Evolutionary conservation across 2,113 vertebrate genomes (phyloP), one percentile per base, ranked within the genome.

Genomic region (Hemicordylus capensis): DNA sequence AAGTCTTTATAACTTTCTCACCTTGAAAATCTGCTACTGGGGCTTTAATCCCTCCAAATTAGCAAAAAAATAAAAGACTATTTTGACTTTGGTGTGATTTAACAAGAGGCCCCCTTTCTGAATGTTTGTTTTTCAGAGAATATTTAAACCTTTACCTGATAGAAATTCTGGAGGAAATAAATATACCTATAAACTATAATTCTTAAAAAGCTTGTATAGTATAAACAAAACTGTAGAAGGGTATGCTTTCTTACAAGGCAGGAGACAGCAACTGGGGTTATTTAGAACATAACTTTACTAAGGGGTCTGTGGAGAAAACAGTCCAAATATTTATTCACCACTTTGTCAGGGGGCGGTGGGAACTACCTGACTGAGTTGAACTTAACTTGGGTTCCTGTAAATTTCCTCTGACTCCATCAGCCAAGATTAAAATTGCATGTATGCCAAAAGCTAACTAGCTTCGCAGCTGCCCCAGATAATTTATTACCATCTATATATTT

Each of bases 41-140:
- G 12, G 0, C 85, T 39, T 92, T 90, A 83, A 84, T 81, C 66
- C 84, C 26, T 11, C 31, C 26, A 46, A 88, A 88, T 88, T 88
- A 88, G 81, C 1, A 24, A 58, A 61, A 76, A 85, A 92, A 90
- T 77, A 54, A 90, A 83, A 92, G 15, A 0, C 6, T 89, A 73
- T 82, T 88, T 78, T 91, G 88, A 81, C 0, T 3, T 28, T 76
- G 28, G 34, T 88, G 87, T 76, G 22, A 89, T 87, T 87, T 86
- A 81, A 7, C 86, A 80, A 85, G 69, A 85, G 1, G 1, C 22
- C n/a, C 15, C 78, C 81, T 9, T 28, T 87, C 37, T 64, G 83
- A 82, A 75, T 17, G 11, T 0, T 0, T 87, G 89, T 89, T 80
- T 31, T 34, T 4, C 64, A 85, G n/a, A 3, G 31, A 87, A 80